Evolutionary conservation across 2,888 invertebrate genomes (phyloP), one percentile per base, ranked within the genome.

Genomic region (Macrosiphum euphorbiae): DNA sequence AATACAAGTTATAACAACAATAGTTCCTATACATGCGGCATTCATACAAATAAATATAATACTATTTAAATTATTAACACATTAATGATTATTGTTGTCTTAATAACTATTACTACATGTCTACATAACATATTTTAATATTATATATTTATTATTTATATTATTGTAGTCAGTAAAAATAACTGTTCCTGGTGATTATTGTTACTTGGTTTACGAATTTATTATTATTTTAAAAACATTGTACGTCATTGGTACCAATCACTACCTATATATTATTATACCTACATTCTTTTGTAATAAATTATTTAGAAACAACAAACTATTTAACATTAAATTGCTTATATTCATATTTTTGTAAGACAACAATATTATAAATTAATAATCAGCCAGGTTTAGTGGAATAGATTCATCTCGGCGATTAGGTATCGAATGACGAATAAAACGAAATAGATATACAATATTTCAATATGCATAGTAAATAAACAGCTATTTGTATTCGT

Each of bases 1-100:
- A 35, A 20, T 78, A 78, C 35, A 91, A 85, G 5, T 85, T 85
- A 44, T 91, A 91, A 91, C 58, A 91, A 61, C 26, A 91, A 85
- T 55, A 13, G 35, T 86, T 55, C 20, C 28, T 55, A 52, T 67
- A 44, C 5, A 85, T 35, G 35, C 8, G 24, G n/a, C n/a, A 20
- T 35, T 4, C 78, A 24, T 55, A 91, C n/a, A 78, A 90, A 90
- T 67, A 47, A 90, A 90, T 90, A 24, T 90, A 35, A 52, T 35
- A 28, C 50, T 90, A 67, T 67, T 78, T 78, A 67, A 50, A 50
- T 67, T 24, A 47, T 11, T 61, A 35, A 61, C 47, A 61, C 3
- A 28, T 78, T 78, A 28, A 5, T 91, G 55, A 55, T 86, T 91
- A 44, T 58, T 85, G 58, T 58, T 52, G n/a, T 89, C 11, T 89